Conservation (phyloP, 2,113 vertebrate species). For the Chlorodrepanis virens region DNA sequence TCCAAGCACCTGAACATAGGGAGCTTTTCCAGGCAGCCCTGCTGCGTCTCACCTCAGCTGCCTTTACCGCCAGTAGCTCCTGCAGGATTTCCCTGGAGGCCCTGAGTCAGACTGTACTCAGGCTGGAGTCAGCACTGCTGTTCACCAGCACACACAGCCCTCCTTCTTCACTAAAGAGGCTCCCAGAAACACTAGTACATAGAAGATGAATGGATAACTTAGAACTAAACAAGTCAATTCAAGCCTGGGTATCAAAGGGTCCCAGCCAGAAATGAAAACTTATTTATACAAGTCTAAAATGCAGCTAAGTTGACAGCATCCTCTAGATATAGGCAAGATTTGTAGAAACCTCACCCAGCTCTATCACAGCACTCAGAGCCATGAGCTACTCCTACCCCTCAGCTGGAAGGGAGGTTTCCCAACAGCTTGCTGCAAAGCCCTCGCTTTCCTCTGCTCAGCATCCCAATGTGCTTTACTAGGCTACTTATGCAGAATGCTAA, state of each 20-base stretch:
- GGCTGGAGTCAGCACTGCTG: background rate
- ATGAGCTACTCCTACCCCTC: background rate
- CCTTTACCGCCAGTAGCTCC: background rate
- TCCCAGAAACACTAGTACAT: background rate
- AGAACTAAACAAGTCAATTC: background rate
- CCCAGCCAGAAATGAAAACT: background rate
- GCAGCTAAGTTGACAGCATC: background rate
- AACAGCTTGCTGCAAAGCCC: background rate
- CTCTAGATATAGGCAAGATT: background rate
- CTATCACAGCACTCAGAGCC: background rate
- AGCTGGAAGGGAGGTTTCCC: background rate
- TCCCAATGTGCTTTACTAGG: background rate
- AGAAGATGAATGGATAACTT: background rate
- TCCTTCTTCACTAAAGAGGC: background rate
- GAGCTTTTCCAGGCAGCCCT: background rate
- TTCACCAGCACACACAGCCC: background rate
- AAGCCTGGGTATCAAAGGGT: background rate
- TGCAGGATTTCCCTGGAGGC: background rate
- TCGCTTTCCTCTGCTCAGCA: background rate
- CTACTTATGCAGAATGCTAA: conserved; percentile 42
- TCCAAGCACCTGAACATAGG: background rate
- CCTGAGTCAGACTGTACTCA: background rate
- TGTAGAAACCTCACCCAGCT: background rate
- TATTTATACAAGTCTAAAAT: background rate
- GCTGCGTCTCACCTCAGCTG: background rate